These are phyloP conservation scores for Ctenopoma multispine DNA, from an alignment of 2,797 vertebrate species.

Conservation along the genomic window DNA sequence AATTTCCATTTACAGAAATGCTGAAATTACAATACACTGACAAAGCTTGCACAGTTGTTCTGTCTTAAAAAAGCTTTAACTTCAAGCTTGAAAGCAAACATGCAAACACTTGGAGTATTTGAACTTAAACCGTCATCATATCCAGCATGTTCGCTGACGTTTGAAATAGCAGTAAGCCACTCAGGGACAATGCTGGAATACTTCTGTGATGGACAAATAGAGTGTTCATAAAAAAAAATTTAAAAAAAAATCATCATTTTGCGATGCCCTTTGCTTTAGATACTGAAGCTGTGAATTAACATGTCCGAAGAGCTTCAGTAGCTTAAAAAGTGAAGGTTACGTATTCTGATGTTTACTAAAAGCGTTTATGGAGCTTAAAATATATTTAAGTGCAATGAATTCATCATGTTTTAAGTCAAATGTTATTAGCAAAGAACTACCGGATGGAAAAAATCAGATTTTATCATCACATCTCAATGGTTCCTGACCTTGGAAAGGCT, in stretches of 20 bases:
- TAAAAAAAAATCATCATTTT: no score
- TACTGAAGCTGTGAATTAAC: conserved; percentile 32
- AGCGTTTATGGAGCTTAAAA: conserved; percentile 1
- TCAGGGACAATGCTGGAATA: not conserved
- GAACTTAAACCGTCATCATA: conserved; percentile 21
- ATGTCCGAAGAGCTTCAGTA: conserved; percentile 21
- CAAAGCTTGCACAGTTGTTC: no score
- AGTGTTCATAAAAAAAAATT: not conserved
- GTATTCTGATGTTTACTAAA: conserved; percentile 5
- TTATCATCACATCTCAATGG: conserved; percentile 23
- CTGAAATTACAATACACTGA: no score
- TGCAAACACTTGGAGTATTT: no score
- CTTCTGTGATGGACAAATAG: conserved; percentile 6
- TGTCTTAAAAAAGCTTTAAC: no score
- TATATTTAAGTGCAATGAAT: not conserved
- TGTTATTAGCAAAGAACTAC: conserved; percentile 1
- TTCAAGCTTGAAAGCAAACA: no score
- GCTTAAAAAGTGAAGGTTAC: conserved; percentile 25
- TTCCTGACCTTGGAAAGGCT: conserved; percentile 40
- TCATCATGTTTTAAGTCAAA: conserved; percentile 4
- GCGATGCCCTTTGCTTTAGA: conserved; percentile 32
- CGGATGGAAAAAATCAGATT: conserved; percentile 1
- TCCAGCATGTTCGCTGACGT: not conserved
- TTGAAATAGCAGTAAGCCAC: not conserved
- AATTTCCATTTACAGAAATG: no score